Conservation (phyloP, 2,797 vertebrate genomes). For the Prunella strophiata region DNA sequence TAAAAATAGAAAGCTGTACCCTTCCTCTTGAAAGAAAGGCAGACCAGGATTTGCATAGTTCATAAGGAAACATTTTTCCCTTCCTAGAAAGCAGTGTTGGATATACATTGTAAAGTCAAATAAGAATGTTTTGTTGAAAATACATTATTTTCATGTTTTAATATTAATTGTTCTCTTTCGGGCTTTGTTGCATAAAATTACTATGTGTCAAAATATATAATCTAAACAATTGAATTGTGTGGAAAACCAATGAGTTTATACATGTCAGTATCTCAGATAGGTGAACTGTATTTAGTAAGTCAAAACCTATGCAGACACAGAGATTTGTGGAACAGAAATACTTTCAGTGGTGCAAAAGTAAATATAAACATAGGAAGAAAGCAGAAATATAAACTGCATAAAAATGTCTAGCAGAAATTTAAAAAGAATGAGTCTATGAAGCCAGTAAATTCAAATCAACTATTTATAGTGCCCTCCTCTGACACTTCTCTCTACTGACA, state of each 20-base stretch:
- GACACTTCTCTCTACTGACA: not conserved
- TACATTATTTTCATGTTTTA: not conserved
- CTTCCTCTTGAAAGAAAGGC: not conserved
- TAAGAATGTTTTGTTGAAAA: not conserved
- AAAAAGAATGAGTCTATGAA: not conserved
- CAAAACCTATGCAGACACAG: not conserved
- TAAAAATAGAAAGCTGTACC: not conserved
- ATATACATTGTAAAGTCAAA: not conserved
- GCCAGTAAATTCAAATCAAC: not conserved
- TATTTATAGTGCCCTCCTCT: not conserved
- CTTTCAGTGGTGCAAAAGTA: not conserved
- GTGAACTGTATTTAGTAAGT: not conserved
- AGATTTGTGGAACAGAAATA: not conserved
- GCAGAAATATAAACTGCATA: not conserved
- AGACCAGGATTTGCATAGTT: not conserved
- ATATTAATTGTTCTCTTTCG: not conserved
- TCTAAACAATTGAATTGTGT: not conserved
- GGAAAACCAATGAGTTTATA: not conserved
- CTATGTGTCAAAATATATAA: not conserved
- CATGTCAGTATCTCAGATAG: not conserved
- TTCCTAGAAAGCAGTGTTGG: not conserved
- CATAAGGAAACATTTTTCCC: not conserved
- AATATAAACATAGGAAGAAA: not conserved
- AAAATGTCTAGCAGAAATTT: not conserved
- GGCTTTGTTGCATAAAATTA: not conserved